Conservation (phyloP, 2,888 invertebrate species). For the Mesorhabditis sp. region DNA sequence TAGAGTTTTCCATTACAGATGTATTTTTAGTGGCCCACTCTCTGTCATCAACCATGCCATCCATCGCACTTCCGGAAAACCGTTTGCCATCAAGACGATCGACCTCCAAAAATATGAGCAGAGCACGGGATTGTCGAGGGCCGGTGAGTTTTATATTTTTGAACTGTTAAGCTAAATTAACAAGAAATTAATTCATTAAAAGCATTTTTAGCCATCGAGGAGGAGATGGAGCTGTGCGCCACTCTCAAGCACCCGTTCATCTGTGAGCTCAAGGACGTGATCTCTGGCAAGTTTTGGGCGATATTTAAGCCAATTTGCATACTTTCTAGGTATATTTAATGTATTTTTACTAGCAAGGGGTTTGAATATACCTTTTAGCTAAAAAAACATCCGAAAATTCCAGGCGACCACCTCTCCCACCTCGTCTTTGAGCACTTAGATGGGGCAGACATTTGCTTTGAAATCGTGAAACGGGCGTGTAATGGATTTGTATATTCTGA, state of each 20-base stretch:
- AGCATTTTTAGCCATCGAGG: slow-evolving; percentile 68
- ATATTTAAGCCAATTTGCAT: neutral
- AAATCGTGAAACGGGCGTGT: slow-evolving; percentile 69
- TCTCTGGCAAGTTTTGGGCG: slow-evolving; percentile 18
- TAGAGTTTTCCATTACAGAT: too few species aligned
- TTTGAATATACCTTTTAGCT: neutral
- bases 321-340: neutral
- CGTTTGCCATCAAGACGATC: slow-evolving; percentile 5
- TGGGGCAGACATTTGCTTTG: slow-evolving; percentile 95
- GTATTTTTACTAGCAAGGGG: neutral
- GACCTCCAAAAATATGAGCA: slow-evolving; percentile 4
- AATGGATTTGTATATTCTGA: slow-evolving; percentile 98
- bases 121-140: neutral
- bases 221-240: slow-evolving; percentile 90
- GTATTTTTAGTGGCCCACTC: neutral
- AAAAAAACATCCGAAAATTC: neutral
- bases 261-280: slow-evolving; percentile 81
- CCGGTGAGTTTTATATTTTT: neutral
- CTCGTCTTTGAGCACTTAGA: slow-evolving; percentile 73
- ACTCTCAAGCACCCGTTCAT: slow-evolving; percentile 98
- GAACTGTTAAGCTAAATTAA: too few species aligned
- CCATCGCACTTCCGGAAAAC: slow-evolving; percentile 1
- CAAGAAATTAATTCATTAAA: too few species aligned
- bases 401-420: slow-evolving; percentile 16
- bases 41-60: slow-evolving; percentile 6